Conservation (phyloP, 2,113 vertebrate species). For the Todiramphus saurophagus region DNA sequence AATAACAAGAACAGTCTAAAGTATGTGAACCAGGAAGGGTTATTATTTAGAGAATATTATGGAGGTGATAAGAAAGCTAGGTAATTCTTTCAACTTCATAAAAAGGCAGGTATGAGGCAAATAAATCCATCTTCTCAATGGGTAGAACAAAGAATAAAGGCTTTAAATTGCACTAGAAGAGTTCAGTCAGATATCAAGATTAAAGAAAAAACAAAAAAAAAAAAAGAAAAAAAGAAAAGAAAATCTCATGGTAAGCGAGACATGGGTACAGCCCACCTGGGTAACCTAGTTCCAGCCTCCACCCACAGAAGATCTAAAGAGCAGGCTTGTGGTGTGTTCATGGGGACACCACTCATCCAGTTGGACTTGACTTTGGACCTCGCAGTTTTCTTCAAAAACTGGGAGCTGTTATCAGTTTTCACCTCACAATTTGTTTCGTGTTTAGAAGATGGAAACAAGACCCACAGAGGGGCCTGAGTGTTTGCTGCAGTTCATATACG, state of each 20-base stretch:
- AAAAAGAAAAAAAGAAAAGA: background rate
- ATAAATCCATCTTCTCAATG: background rate
- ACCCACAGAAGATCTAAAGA: background rate
- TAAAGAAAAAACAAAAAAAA: background rate
- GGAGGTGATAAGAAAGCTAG: background rate
- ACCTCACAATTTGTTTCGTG: background rate
- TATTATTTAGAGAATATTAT: background rate
- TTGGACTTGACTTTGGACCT: background rate
- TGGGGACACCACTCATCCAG: background rate
- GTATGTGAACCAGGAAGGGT: background rate
- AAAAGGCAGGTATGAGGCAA: background rate
- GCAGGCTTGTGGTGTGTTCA: rapidly evolving
- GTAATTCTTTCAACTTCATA: background rate
- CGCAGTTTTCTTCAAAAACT: background rate
- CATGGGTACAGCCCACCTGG: background rate
- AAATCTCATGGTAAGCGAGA: background rate
- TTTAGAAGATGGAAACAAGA: background rate
- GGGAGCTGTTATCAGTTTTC: background rate
- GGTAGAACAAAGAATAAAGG: background rate
- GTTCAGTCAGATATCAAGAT: background rate
- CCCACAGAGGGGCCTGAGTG: background rate
- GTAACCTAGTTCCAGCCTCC: background rate
- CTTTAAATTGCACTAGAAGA: background rate
- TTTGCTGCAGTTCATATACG: background rate
- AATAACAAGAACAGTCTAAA: background rate